Percentiles rank a stretch among this genome's conserved stretches.
phyloP scores from a whole-genome alignment of 2,797 vertebrate genomes.

The Rhabdophis nuchalis region DNA sequence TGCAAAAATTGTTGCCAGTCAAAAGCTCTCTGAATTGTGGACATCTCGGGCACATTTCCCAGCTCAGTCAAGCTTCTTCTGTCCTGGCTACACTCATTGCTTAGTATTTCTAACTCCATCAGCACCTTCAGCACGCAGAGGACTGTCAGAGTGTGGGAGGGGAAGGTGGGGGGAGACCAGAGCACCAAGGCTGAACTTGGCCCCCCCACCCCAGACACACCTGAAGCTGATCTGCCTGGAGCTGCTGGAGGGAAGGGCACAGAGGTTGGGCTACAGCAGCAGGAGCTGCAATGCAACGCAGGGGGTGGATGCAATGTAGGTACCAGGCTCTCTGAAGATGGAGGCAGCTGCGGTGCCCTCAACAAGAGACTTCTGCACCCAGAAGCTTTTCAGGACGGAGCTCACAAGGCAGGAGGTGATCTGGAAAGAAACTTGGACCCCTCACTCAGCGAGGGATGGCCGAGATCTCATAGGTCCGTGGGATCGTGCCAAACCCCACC shows the following conservation, averaged over 20 bases:
- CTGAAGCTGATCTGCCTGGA: neutral
- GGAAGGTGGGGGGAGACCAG: no score
- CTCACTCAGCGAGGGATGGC: neutral
- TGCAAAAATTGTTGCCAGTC: no score
- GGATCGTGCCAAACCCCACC: constrained; percentile 1
- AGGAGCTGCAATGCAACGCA: accelerated
- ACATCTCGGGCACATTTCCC: no score
- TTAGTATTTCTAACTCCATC: no score
- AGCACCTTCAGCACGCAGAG: no score
- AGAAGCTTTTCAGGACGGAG: neutral
- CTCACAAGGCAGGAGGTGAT: neutral
- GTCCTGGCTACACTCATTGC: no score
- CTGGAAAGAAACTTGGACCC: accelerated
- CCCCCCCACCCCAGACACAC: no score
- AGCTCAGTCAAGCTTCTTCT: no score
- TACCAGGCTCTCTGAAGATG: neutral
- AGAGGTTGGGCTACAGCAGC: neutral
- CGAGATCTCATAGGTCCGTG: neutral
- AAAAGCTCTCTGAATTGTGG: no score
- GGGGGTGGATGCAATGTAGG: neutral
- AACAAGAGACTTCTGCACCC: neutral
- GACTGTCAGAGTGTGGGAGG: no score
- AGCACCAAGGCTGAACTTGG: no score
- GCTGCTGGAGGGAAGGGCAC: neutral
- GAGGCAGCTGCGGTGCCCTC: neutral